Conservation (phyloP, 2,797 vertebrate species). For the Pipistrellus pipistrellus region DNA sequence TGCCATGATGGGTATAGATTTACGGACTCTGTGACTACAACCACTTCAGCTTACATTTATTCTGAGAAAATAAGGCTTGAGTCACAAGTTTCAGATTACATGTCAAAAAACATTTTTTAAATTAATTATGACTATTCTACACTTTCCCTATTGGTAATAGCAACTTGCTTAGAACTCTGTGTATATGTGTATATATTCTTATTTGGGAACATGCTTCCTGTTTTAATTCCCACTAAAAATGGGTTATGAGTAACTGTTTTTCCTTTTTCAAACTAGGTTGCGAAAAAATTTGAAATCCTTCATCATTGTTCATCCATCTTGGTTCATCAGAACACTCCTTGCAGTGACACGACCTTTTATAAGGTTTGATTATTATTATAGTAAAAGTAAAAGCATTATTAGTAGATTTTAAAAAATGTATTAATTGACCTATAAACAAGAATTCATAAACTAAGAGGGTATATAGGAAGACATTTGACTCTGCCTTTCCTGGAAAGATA, state of each 20-base stretch:
- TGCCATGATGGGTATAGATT: neutral
- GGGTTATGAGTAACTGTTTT: conserved; percentile 42
- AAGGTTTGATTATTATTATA: conserved; percentile 90
- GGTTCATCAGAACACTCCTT: conserved; percentile 97
- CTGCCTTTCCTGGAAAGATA: conserved; percentile 45
- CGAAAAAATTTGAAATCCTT: conserved; percentile 97
- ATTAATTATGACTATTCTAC: neutral
- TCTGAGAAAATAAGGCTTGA: conserved; percentile 25
- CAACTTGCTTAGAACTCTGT: conserved; percentile 1
- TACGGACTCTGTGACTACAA: neutral
- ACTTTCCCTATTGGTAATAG: neutral
- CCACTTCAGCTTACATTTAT: conserved; percentile 2
- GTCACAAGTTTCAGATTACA: conserved; percentile 20
- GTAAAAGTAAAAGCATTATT: neutral
- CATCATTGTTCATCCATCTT: conserved; percentile 97
- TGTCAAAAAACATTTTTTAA: conserved; percentile 19
- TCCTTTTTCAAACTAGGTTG: conserved; percentile 88
- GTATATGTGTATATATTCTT: neutral
- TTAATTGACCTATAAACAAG: neutral
- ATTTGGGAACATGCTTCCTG: neutral
- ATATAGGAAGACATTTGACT: neutral
- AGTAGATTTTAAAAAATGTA: neutral
- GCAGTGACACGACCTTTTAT: conserved; percentile 97
- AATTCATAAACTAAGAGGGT: neutral
- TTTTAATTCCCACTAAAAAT: conserved; percentile 41